Evolutionary conservation across 2,113 vertebrate genomes (phyloP).

Genomic region (Phycodurus eques): DNA sequence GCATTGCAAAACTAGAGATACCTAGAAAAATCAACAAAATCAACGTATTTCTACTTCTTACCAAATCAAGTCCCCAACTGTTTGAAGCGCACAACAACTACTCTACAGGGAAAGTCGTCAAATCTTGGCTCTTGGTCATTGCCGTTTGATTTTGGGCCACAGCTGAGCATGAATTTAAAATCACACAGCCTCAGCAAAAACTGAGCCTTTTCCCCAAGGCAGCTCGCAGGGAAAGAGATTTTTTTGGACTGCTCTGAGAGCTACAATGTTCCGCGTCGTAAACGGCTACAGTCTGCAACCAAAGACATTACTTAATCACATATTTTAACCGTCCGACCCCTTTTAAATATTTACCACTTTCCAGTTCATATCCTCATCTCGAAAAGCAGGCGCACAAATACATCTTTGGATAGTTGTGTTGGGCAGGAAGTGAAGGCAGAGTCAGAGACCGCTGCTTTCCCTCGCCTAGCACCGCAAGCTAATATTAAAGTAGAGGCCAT

Average conservation of each 20-base stretch:
- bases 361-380: conserved; percentile 11
- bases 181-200: not conserved
- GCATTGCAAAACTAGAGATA: no score
- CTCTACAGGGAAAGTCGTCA: not conserved
- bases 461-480: conserved; percentile 59
- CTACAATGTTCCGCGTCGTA: not conserved
- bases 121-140: not conserved
- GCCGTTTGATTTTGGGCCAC: not conserved
- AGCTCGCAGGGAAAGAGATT: not conserved
- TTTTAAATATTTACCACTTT: not conserved
- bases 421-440: conserved; percentile 40
- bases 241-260: not conserved
- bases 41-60: not conserved
- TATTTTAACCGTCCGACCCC: not conserved
- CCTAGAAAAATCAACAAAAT: no score
- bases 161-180: not conserved
- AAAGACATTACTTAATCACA: not conserved
- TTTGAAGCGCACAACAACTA: not conserved
- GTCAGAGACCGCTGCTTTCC: conserved; percentile 52
- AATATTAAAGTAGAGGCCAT: conserved; percentile 73
- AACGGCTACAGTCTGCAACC: not conserved
- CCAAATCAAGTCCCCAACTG: not conserved
- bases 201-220: not conserved
- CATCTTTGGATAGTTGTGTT: conserved; percentile 31
- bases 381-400: conserved; percentile 34